Percentiles rank a stretch among this genome's conserved stretches.
Conservation (phyloP, 2,113 vertebrate genomes). For the Chroicocephalus ridibundus region DNA sequence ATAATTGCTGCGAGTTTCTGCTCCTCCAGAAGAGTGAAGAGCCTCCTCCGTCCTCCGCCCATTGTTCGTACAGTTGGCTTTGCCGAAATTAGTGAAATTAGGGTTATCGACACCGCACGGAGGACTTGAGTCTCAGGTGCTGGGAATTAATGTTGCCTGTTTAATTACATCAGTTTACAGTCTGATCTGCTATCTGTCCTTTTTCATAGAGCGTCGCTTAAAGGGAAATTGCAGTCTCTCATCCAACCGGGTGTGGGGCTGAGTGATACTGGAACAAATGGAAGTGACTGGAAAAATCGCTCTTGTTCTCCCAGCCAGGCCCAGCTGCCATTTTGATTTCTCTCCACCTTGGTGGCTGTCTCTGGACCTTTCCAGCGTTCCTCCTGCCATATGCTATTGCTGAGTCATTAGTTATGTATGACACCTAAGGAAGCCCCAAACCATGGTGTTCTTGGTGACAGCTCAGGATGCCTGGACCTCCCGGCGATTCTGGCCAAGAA, state of each 20-base stretch:
- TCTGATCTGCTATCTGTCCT: not conserved
- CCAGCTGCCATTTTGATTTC: slow-evolving; percentile 38
- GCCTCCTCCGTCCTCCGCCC: not conserved
- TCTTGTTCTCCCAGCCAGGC: not conserved
- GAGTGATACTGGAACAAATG: slow-evolving; percentile 24
- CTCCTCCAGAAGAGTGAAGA: not conserved
- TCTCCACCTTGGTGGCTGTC: not conserved
- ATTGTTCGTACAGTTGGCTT: not conserved
- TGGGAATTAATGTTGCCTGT: not conserved
- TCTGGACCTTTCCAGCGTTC: not conserved
- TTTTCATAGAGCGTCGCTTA: not conserved
- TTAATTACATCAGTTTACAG: slow-evolving; percentile 13
- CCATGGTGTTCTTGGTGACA: fast-evolving
- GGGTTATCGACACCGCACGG: not conserved
- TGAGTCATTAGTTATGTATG: not conserved
- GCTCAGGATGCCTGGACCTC: not conserved
- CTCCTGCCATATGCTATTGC: not conserved
- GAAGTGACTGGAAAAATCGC: slow-evolving; percentile 33
- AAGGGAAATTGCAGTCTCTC: not conserved
- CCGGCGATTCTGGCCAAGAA: not conserved
- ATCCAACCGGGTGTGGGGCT: not conserved
- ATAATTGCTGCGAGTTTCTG: not conserved
- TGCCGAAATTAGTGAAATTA: not conserved
- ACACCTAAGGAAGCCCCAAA: not conserved
- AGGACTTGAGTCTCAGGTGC: slow-evolving; percentile 31